Conservation (phyloP, 2,113 vertebrate genomes). For the Otus sunia region DNA sequence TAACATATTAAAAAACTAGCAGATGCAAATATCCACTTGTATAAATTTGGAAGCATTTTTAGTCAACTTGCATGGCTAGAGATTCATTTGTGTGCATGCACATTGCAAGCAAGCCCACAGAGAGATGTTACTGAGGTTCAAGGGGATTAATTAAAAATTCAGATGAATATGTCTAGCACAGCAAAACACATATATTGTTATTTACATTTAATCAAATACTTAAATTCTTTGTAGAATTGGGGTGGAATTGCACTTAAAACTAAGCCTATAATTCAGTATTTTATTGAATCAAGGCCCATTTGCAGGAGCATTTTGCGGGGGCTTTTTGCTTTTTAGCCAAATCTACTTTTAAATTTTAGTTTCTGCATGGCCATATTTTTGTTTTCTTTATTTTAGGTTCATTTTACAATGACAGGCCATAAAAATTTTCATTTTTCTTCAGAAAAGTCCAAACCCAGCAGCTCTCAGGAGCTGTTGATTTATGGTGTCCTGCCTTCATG, state of each 20-base stretch:
- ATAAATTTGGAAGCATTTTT: background rate
- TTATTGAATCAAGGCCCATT: background rate
- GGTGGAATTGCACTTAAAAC: background rate
- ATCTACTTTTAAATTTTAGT: background rate
- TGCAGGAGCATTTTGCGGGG: background rate
- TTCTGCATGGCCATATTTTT: background rate
- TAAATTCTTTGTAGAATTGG: background rate
- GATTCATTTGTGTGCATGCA: background rate
- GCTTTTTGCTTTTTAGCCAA: background rate
- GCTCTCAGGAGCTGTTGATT: conserved; percentile 34
- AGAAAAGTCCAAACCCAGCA: conserved; percentile 39
- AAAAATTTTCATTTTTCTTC: conserved; percentile 21
- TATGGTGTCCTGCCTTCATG: conserved; percentile 40
- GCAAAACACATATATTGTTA: background rate
- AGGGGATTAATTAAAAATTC: background rate
- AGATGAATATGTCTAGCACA: background rate
- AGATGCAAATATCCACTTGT: background rate
- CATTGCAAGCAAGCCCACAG: background rate
- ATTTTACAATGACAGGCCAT: background rate
- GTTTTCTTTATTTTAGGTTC: conserved; percentile 35
- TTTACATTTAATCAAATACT: background rate
- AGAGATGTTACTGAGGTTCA: background rate
- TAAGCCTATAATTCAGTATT: background rate
- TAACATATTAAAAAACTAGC: background rate
- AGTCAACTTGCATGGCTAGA: background rate